Evolutionary conservation across 1,140 invertebrate species (phyloP).

Genomic region (Euschistus heros): DNA sequence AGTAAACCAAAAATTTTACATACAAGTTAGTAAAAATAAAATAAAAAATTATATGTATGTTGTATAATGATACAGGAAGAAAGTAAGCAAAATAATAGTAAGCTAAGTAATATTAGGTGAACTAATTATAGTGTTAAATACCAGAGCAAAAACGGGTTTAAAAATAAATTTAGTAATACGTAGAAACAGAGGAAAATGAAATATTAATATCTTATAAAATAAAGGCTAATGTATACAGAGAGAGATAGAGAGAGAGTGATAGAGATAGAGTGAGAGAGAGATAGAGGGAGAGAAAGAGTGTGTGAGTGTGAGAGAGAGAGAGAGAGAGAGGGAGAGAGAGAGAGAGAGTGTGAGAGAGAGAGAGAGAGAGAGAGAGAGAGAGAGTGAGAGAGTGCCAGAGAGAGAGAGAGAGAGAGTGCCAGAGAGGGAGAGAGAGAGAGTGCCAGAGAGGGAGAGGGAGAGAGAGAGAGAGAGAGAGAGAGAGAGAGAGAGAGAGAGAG

Average conservation of each 20-base stretch:
- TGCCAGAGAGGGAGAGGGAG: neutral
- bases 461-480: slow-evolving; percentile 14
- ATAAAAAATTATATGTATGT: too few species aligned
- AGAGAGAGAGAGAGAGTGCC: neutral
- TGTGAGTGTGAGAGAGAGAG: slow-evolving; percentile 6
- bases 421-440: slow-evolving; percentile 7
- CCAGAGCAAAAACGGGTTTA: too few species aligned
- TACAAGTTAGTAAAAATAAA: too few species aligned
- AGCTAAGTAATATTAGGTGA: too few species aligned
- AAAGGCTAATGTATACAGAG: neutral
- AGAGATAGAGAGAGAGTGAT: slow-evolving; percentile 2
- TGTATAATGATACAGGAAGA: too few species aligned
- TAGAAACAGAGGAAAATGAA: too few species aligned
- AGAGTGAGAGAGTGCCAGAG: neutral
- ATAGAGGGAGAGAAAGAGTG: slow-evolving; percentile 2
- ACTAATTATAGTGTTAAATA: too few species aligned
- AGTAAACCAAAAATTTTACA: too few species aligned
- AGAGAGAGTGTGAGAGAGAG: slow-evolving; percentile 8
- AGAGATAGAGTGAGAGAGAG: slow-evolving; percentile 2
- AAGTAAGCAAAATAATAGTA: too few species aligned
- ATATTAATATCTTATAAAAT: too few species aligned
- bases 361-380: slow-evolving; percentile 13
- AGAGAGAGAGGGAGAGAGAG: slow-evolving; percentile 11
- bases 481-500: slow-evolving; percentile 3
- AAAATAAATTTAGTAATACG: too few species aligned